Evolutionary conservation across 2,888 invertebrate genomes (phyloP).

Genomic region (Stenurella melanura): DNA sequence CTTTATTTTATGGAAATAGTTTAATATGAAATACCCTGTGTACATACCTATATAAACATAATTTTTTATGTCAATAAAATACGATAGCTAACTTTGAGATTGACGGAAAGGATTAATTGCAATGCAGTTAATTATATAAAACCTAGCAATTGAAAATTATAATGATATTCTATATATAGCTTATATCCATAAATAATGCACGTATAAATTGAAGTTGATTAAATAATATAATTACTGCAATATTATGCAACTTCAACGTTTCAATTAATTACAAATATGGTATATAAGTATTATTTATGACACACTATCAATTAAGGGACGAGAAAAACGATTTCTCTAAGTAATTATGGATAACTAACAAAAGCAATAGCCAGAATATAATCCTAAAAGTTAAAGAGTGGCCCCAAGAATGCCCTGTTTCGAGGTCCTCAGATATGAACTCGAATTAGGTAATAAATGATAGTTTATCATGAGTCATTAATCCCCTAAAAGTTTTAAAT

Average conservation of each 20-base stretch:
- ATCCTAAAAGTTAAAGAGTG: too few relatives aligned
- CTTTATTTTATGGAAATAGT: too few relatives aligned
- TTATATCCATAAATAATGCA: not conserved
- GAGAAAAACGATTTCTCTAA: not conserved
- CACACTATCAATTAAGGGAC: not conserved
- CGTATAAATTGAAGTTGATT: slow-evolving; percentile 28
- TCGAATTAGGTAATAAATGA: too few relatives aligned
- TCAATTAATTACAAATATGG: not conserved
- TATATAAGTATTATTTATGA: not conserved
- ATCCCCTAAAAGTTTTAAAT: too few relatives aligned
- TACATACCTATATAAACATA: too few relatives aligned
- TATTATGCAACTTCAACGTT: slow-evolving; percentile 26
- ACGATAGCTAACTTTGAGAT: not conserved
- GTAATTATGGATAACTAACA: too few relatives aligned
- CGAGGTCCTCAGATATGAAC: too few relatives aligned
- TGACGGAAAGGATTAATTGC: not conserved
- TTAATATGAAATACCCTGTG: too few relatives aligned
- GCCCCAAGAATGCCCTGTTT: too few relatives aligned
- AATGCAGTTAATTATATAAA: not conserved
- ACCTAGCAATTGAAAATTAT: slow-evolving; percentile 1
- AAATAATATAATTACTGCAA: slow-evolving; percentile 34
- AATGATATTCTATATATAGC: slow-evolving; percentile 17
- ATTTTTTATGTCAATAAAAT: not conserved
- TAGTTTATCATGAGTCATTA: too few relatives aligned
- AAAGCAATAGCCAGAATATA: too few relatives aligned